Percentiles rank a stretch among this genome's conserved stretches.
These are phyloP conservation scores for Heliothis peltigera DNA, from an alignment of 2,888 invertebrate genomes.

Conservation along the genomic window DNA sequence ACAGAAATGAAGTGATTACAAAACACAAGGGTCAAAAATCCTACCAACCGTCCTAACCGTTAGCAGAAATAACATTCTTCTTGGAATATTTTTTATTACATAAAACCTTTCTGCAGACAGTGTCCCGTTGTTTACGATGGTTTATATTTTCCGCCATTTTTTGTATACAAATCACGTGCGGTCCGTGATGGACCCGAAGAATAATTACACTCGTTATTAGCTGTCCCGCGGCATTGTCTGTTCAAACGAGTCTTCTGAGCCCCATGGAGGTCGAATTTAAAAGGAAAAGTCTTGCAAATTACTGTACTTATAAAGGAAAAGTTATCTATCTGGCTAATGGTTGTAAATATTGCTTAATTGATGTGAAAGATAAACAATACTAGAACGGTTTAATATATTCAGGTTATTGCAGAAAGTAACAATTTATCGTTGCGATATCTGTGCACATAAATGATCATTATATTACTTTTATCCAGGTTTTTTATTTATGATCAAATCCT, in stretches of 20 bases:
- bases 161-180: conserved; percentile 58
- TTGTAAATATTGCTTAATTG: not conserved
- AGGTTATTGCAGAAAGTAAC: not conserved
- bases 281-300: conserved; percentile 32
- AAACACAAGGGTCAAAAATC: not conserved
- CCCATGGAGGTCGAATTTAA: conserved; percentile 18
- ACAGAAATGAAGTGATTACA: too few relatives aligned
- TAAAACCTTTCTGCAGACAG: not conserved
- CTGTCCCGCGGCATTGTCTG: conserved; percentile 20
- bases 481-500: too few relatives aligned
- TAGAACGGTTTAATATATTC: not conserved
- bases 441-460: not conserved
- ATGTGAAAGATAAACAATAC: not conserved
- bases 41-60: not conserved
- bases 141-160: conserved; percentile 17
- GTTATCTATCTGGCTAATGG: conserved; percentile 11
- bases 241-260: conserved; percentile 39
- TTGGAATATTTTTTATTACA: not conserved
- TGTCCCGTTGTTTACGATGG: conserved; percentile 36
- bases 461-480: not conserved
- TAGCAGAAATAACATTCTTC: not conserved
- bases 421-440: not conserved
- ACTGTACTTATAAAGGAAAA: conserved; percentile 22
- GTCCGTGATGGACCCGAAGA: conserved; percentile 42
- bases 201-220: conserved; percentile 56